phyloP scores from a whole-genome alignment of 2,797 vertebrate species.

The Darevskia nairensis region DNA sequence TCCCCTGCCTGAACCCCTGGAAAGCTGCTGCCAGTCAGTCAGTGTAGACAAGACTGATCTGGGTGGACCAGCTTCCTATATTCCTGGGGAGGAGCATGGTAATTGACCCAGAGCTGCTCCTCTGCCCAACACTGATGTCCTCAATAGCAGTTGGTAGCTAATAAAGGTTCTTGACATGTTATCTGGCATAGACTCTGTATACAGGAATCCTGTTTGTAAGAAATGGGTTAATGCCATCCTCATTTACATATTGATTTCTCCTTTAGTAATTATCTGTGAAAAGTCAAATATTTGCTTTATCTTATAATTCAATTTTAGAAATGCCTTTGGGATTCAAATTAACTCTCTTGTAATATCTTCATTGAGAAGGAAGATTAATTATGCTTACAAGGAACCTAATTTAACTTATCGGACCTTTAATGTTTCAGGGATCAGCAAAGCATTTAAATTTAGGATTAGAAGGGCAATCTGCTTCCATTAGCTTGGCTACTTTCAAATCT shows the following conservation, averaged over 20 bases:
- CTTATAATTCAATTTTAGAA: constrained; percentile 85
- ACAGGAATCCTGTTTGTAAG: constrained; percentile 39
- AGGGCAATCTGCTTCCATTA: constrained; percentile 77
- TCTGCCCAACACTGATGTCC: no score
- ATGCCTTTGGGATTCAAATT: constrained; percentile 84
- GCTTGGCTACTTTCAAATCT: constrained; percentile 81
- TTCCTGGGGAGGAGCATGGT: no score
- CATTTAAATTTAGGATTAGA: constrained; percentile 85
- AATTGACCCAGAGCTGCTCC: no score
- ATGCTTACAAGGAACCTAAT: constrained; percentile 86
- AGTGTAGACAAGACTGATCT: not conserved
- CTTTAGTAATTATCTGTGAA: constrained; percentile 81
- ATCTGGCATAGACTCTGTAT: not conserved
- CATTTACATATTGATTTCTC: constrained; percentile 78
- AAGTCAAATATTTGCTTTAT: constrained; percentile 87
- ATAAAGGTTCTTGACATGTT: no score
- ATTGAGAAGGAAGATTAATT: constrained; percentile 86
- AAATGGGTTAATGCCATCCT: constrained; percentile 68
- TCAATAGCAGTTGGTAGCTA: no score
- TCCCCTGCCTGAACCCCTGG: no score
- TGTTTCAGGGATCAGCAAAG: constrained; percentile 80
- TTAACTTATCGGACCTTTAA: constrained; percentile 87
- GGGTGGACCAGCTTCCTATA: not conserved
- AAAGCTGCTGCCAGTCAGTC: no score
- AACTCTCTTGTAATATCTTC: constrained; percentile 84